Conservation (phyloP, 2,797 vertebrate genomes). For the Brachyalestes nurse region DNA sequence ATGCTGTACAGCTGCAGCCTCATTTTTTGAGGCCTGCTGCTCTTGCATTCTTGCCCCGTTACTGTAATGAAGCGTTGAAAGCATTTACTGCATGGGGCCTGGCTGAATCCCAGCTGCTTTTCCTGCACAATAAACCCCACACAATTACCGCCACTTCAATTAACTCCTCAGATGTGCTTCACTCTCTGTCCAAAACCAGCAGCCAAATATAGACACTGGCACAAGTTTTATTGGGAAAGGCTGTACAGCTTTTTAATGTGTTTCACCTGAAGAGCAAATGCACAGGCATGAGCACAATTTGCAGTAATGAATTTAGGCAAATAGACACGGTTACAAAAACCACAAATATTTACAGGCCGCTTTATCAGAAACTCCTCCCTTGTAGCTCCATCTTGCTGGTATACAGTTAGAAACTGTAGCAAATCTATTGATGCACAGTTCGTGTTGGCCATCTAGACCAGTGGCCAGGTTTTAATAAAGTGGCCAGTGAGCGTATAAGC, state of each 20-base stretch:
- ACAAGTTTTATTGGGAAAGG: slow-evolving; percentile 18
- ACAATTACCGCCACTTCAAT: slow-evolving; percentile 59
- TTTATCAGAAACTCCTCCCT: neutral
- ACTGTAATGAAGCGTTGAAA: slow-evolving; percentile 55
- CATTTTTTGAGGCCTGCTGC: slow-evolving; percentile 3
- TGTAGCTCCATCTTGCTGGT: neutral
- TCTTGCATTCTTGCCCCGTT: slow-evolving; percentile 45
- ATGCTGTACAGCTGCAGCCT: neutral
- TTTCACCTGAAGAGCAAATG: neutral
- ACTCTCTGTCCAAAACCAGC: slow-evolving; percentile 59
- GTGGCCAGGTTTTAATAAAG: too few species aligned
- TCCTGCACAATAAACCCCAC: slow-evolving; percentile 53
- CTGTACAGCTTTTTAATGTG: slow-evolving; percentile 16
- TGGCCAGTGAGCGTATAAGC: too few species aligned
- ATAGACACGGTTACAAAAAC: slow-evolving; percentile 10
- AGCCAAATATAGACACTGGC: slow-evolving; percentile 49
- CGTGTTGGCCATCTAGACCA: too few species aligned
- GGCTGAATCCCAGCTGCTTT: slow-evolving; percentile 53
- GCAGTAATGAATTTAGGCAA: neutral
- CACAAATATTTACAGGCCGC: neutral
- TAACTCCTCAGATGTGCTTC: slow-evolving; percentile 56
- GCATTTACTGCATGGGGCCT: slow-evolving; percentile 63
- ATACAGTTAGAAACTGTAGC: neutral
- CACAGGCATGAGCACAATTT: slow-evolving; percentile 3
- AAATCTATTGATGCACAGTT: neutral